Base-by-base conservation (phyloP, 2,888 invertebrate genomes). In the Falcaria lacertinaria region DNA sequence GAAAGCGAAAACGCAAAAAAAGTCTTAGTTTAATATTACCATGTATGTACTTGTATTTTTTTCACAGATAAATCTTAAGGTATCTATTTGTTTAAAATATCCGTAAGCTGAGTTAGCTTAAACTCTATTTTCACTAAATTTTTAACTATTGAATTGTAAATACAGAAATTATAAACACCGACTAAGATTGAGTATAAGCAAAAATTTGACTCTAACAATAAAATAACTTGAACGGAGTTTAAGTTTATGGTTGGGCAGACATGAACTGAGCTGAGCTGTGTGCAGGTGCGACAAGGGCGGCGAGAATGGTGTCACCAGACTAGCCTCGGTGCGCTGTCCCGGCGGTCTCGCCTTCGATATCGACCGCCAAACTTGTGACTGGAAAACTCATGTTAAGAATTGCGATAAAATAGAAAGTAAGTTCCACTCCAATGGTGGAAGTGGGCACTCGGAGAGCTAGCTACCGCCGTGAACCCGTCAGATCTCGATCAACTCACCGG, bases 361-460 rank as follows among this genome's bases (percentile, higher is more conserved):
- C 86, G 94, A 95, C 85, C 93, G 96, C 74, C 97, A 97, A 91
- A 97, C 97, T 73, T 97, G 97, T 91, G 97, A 97, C 91, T 97
- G 97, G 97, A 97, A 95, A 93, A 93, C 96, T 80, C 93, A 97
- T 92, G 97, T 97, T 91, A 96, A 96, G 93, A 97, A 97, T 93
- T 97, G 97, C 92, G 94, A 97, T 91, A 91, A 93, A 89, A 71
- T 94, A 90, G 96, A 97, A 93, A 97, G 97, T 97, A 95, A 97
- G 97, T 94, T 87, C 77, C 69, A 65, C 58, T 37, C 60, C 46
- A 64, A 70, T 64, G 53, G 53, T 70, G 84, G 88, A 79, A 88
- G 81, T 78, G 86, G 77, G 63, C 72, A 72, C 74, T 67, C 83
- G 83, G 73, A 83, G 84, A 85, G 85, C 80, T 81, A 70, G 60